phyloP scores from a whole-genome alignment of 2,797 vertebrate species.

The Cuculus canorus region DNA sequence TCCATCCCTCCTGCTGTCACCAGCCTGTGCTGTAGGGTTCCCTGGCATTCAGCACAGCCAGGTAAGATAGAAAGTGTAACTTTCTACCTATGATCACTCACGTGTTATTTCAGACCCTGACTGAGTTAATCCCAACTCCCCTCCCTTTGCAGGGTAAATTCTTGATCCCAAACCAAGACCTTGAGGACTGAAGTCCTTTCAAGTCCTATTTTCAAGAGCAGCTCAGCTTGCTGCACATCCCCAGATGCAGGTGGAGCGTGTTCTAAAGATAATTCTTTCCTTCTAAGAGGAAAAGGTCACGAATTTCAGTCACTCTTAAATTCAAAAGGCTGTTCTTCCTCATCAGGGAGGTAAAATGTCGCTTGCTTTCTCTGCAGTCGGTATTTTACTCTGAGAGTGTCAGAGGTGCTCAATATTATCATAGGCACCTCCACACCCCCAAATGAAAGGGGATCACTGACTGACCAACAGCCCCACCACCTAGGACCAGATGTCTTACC shows the following conservation, averaged over 20 bases:
- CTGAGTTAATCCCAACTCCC: not conserved
- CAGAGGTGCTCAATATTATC: not conserved
- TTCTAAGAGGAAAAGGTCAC: slow-evolving; percentile 38
- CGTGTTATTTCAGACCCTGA: not conserved
- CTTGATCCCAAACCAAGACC: not conserved
- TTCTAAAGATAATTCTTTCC: slow-evolving; percentile 13
- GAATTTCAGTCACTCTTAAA: slow-evolving; percentile 19
- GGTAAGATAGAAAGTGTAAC: not conserved
- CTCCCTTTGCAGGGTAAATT: not conserved
- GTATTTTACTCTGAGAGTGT: not conserved
- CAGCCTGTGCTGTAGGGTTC: not conserved
- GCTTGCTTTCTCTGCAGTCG: not conserved
- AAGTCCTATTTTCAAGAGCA: slow-evolving; percentile 15
- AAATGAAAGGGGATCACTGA: not conserved
- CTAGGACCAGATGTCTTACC: not conserved
- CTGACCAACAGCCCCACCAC: not conserved
- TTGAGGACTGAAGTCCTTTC: not conserved
- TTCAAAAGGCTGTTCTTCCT: slow-evolving; percentile 2
- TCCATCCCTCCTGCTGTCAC: not conserved
- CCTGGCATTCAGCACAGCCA: not conserved
- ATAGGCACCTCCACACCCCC: accelerated
- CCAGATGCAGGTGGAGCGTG: not conserved
- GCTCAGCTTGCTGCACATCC: not conserved
- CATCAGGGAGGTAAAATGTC: not conserved
- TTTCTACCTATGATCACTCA: not conserved